These are phyloP conservation scores for Brenthis daphne DNA, from an alignment of 2,888 invertebrate genomes.

Conservation along the genomic window DNA sequence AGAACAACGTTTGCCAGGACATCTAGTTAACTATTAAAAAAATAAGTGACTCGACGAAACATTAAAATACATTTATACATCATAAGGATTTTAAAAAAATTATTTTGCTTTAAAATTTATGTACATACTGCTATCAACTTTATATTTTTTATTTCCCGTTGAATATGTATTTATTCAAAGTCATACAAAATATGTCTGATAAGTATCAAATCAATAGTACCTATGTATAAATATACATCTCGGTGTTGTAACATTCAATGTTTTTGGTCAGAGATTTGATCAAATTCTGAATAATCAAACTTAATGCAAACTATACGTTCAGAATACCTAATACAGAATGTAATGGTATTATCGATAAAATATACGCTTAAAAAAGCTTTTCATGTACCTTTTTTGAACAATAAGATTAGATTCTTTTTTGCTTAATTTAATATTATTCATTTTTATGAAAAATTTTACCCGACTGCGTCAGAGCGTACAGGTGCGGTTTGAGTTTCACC, in stretches of 20 bases:
- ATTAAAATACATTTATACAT: too few relatives aligned
- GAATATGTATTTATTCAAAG: constrained; percentile 17
- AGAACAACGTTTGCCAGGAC: too few relatives aligned
- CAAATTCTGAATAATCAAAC: constrained; percentile 27
- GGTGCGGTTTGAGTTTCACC: too few relatives aligned
- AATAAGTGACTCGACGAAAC: too few relatives aligned
- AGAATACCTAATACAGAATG: constrained; percentile 18
- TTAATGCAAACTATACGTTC: constrained; percentile 28
- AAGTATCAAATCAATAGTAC: constrained; percentile 11
- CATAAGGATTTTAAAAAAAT: too few relatives aligned
- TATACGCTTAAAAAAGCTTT: constrained; percentile 13
- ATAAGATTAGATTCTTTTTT: too few relatives aligned
- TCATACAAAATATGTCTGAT: constrained; percentile 19
- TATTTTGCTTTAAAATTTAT: too few relatives aligned
- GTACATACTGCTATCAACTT: not conserved
- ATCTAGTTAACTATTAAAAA: too few relatives aligned
- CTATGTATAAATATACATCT: constrained; percentile 8
- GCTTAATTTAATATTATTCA: too few relatives aligned
- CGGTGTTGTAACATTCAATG: constrained; percentile 21
- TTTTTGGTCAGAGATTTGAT: constrained; percentile 24
- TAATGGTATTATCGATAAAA: constrained; percentile 25
- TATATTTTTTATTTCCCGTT: constrained; percentile 8
- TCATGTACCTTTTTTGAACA: not conserved
- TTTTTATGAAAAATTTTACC: too few relatives aligned
- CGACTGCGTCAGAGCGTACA: too few relatives aligned